Conservation (phyloP, 2,113 vertebrate genomes). For the Labrus mixtus region DNA sequence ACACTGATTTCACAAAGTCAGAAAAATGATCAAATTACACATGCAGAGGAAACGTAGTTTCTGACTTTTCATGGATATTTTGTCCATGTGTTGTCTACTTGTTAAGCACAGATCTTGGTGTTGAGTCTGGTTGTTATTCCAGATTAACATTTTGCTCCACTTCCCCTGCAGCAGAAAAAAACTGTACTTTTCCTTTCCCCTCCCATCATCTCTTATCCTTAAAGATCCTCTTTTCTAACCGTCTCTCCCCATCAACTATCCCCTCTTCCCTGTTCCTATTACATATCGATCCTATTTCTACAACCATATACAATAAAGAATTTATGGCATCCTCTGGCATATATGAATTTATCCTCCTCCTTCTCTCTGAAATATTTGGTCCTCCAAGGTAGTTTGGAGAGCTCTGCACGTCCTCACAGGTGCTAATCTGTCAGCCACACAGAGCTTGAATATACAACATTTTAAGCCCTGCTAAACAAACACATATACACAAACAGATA, state of each 20-base stretch:
- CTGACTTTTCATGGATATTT: not conserved
- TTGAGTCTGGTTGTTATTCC: not conserved
- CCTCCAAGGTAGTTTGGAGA: slow-evolving; percentile 34
- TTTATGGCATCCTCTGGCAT: slow-evolving; percentile 58
- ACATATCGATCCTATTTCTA: slow-evolving; percentile 57
- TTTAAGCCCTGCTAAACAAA: slow-evolving; percentile 27
- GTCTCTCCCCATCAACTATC: not conserved
- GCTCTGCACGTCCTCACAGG: slow-evolving; percentile 38
- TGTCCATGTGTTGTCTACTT: slow-evolving; percentile 9
- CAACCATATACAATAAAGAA: slow-evolving; percentile 39
- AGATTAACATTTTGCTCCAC: not conserved
- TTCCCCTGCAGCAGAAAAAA: not conserved
- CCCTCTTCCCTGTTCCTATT: not conserved
- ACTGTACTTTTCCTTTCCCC: not conserved
- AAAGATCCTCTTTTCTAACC: not conserved
- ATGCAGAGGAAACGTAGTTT: not conserved
- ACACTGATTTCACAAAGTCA: too few species aligned
- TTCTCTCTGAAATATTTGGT: slow-evolving; percentile 54
- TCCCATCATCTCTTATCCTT: not conserved
- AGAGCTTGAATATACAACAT: slow-evolving; percentile 44
- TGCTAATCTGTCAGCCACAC: slow-evolving; percentile 47
- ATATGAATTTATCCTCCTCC: slow-evolving; percentile 49
- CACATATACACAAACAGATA: slow-evolving; percentile 6
- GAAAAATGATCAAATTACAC: too few species aligned
- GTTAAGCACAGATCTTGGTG: slow-evolving; percentile 46